These are phyloP conservation scores for Phallusia fumigata DNA, from an alignment of 23 tunicate genomes.

Conservation along the genomic window DNA sequence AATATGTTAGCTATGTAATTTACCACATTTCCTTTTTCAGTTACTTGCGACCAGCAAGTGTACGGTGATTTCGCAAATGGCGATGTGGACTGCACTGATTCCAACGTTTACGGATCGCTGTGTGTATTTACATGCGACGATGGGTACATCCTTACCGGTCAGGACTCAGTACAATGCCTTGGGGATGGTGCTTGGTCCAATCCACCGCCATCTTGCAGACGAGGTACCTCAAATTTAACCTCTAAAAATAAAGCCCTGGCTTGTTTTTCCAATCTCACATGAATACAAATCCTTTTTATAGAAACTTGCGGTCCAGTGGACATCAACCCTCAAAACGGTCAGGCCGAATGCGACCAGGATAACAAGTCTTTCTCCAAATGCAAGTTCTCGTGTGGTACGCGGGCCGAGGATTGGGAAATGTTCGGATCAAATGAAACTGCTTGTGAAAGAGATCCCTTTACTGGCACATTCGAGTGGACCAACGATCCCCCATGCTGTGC, in stretches of 20 bases:
- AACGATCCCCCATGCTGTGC: conserved; percentile 84
- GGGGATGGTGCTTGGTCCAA: conserved; percentile 40
- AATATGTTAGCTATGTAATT: no score
- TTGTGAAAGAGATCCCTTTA: conserved; percentile 30
- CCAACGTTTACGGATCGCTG: conserved; percentile 20
- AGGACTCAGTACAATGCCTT: conserved; percentile 19
- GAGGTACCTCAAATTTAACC: no score
- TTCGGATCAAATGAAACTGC: conserved; percentile 40
- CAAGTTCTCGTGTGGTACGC: conserved; percentile 58
- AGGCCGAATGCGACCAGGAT: conserved; percentile 46
- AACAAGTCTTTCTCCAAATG: conserved; percentile 67
- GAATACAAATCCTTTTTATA: background rate
- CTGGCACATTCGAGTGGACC: conserved; percentile 54
- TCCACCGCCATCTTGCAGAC: conserved; percentile 29
- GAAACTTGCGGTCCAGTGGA: conserved; percentile 50
- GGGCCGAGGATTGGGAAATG: conserved; percentile 51
- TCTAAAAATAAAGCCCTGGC: no score
- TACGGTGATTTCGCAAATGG: conserved; percentile 26
- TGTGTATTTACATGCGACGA: conserved; percentile 42
- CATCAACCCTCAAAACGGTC: conserved; percentile 22
- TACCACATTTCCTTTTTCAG: background rate
- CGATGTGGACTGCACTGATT: conserved; percentile 28
- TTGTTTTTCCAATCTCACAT: no score
- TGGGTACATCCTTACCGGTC: conserved; percentile 34
- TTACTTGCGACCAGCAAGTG: background rate